These are phyloP conservation scores for Plebejus argus DNA, from an alignment of 2,888 invertebrate genomes.

Conservation along the genomic window DNA sequence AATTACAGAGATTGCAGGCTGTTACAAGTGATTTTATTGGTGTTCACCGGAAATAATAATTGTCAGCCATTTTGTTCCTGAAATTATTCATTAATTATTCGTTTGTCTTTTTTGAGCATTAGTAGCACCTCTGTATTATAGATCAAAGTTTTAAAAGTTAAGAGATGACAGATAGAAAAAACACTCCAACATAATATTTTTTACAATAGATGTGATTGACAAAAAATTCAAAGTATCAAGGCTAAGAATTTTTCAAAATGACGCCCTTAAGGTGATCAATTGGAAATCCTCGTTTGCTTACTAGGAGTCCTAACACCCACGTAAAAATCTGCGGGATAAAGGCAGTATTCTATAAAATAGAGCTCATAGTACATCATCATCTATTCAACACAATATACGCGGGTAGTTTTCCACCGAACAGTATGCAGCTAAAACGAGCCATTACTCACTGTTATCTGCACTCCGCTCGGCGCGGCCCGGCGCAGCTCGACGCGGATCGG, in stretches of 20 bases:
- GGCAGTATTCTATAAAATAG: neutral
- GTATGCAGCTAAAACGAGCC: conserved; percentile 26
- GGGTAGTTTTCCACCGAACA: conserved; percentile 24
- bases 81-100: no score
- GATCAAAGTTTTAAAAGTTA: no score
- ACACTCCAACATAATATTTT: no score
- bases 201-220: no score
- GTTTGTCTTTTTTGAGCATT: no score
- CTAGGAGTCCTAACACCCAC: no score
- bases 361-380: neutral
- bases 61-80: neutral
- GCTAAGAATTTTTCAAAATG: no score
- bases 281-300: no score
- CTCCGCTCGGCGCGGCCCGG: conserved; percentile 10
- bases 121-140: no score
- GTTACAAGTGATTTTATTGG: neutral
- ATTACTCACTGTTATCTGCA: conserved; percentile 38
- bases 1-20: neutral
- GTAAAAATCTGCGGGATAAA: neutral
- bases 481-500: neutral
- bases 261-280: no score
- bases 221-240: no score
- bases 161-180: no score
- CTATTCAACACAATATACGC: conserved; percentile 24
- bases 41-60: neutral